Evolutionary conservation across 2,888 invertebrate genomes (phyloP), one percentile per base, ranked within the genome.

Genomic region (Metalampra italica): DNA sequence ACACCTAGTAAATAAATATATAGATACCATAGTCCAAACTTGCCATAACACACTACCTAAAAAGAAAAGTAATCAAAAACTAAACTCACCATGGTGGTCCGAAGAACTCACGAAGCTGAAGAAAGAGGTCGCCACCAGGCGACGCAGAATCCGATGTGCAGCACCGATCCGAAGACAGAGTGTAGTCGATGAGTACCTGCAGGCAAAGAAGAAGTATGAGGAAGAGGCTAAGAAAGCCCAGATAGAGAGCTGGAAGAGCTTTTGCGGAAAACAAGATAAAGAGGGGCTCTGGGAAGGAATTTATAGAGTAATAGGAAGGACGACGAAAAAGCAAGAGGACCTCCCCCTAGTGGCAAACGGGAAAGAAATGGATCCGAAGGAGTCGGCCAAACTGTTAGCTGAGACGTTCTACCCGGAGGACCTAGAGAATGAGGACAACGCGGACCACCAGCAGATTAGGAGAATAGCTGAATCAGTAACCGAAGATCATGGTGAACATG

Each of bases 251-350:
- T 54, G 56, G 54, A 56, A 52, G 29, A n/a, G 49, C 0, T 53
- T 51, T 29, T 56, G 56, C 22, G 29, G 14, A 1, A 46, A 34
- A 9, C 51, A 51, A 29, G 45, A 50, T 4, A 40, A 13, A 8
- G 51, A 57, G 29, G 36, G 46, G 1, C 7, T 53, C 3, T 57
- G 56, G 58, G 51, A 54, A 1, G 47, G 49, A n/a, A 49, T 50
- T 4, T 56, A 52, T 13, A 30, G 54, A 29, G 47, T 57, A 3
- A 41, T 57, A 7, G 38, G 45, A 3, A 7, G 29, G 0, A 30
- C 39, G 29, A 11, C 29, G 0, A 45, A 11, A 7, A 45, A 49
- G 30, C 29, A 43, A 5, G 54, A 53, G 7, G 49, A 55, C 9
- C 22, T 47, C 0, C 30, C 43, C 9, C 36, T 37, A 9, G 13